Percentiles rank a stretch among this genome's conserved stretches.
These are phyloP conservation scores for Lontra canadensis DNA, from an alignment of 2,113 vertebrate genomes.

Conservation along the genomic window DNA sequence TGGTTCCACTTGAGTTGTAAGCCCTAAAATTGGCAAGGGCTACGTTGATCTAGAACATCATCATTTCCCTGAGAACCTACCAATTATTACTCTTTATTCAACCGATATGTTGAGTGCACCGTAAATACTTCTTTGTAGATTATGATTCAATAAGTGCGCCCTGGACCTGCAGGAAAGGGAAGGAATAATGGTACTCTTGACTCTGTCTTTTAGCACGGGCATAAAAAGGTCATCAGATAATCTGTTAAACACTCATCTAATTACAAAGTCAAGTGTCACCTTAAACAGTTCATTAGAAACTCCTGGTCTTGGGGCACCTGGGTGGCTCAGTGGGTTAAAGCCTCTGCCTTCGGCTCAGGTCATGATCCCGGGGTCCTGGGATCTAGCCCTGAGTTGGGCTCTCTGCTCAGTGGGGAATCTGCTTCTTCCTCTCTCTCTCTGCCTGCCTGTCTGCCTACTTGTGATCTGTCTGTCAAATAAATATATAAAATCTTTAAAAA, in stretches of 20 bases:
- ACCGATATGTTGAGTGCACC: neutral
- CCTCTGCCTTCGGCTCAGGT: too few species aligned
- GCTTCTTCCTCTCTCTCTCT: too few species aligned
- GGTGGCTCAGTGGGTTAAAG: too few species aligned
- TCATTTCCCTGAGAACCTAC: neutral
- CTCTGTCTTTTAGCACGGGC: neutral
- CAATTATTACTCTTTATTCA: neutral
- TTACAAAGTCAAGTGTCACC: neutral
- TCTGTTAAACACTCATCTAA: neutral
- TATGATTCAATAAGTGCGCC: neutral
- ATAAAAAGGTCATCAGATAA: neutral
- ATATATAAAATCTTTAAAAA: too few species aligned
- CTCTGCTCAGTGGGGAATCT: too few species aligned
- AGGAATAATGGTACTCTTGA: neutral
- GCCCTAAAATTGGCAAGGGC: neutral
- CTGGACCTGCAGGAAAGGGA: neutral
- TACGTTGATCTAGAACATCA: fast-evolving
- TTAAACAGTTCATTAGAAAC: neutral
- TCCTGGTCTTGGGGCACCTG: too few species aligned
- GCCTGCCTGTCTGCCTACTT: too few species aligned
- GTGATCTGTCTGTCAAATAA: too few species aligned
- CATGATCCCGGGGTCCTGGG: too few species aligned
- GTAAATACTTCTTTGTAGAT: neutral
- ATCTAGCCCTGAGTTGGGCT: too few species aligned
- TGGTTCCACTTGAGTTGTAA: neutral